A percentile compares a stretch with the other conserved stretches of the same genome.
Conservation (phyloP, 2,797 vertebrate genomes). For the Anolis apletophallus region DNA sequence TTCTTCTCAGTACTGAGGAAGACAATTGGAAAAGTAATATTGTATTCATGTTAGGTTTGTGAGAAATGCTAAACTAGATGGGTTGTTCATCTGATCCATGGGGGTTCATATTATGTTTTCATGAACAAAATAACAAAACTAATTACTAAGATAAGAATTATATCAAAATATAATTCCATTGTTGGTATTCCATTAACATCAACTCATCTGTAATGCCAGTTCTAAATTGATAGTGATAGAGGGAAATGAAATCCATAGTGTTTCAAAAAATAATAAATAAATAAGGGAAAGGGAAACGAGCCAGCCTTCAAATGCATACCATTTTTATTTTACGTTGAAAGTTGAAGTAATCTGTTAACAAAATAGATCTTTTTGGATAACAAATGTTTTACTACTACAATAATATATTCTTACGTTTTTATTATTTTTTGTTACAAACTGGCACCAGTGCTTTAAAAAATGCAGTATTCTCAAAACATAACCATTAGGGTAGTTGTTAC, state of each 20-base stretch:
- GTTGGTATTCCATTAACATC: neutral
- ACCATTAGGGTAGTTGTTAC: conserved; percentile 80
- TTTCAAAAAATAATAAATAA: conserved; percentile 1
- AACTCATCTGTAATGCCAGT: neutral
- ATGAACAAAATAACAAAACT: neutral
- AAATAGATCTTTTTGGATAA: conserved; percentile 57
- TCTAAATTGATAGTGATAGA: neutral
- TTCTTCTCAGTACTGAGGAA: neutral
- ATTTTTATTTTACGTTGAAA: conserved; percentile 50
- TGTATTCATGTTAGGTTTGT: neutral
- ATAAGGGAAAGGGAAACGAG: conserved; percentile 47
- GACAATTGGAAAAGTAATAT: neutral
- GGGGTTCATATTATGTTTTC: neutral
- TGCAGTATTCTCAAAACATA: conserved; percentile 70
- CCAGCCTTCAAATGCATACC: neutral
- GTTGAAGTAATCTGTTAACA: conserved; percentile 49
- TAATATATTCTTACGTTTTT: conserved; percentile 65
- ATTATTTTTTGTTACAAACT: conserved; percentile 68
- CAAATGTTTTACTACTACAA: conserved; percentile 56
- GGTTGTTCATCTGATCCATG: neutral
- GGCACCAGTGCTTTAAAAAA: conserved; percentile 67
- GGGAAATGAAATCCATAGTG: neutral
- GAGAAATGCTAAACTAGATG: neutral
- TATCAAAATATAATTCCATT: conserved; percentile 2
- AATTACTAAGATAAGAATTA: conserved; percentile 10